Base-by-base conservation (phyloP, 2,888 invertebrate species). In the Chymomyza amoena region DNA sequence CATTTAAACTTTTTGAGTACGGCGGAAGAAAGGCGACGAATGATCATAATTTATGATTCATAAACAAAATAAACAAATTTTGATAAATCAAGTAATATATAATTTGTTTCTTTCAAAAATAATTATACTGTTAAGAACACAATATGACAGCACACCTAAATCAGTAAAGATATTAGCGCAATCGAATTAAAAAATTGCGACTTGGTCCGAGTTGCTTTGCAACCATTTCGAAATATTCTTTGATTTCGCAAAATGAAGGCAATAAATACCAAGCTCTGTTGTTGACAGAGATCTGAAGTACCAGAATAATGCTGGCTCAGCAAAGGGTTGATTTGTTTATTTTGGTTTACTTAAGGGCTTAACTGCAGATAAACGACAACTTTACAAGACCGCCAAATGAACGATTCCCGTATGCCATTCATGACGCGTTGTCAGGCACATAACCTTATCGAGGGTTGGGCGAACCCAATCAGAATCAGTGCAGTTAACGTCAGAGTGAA, bases 341-440 rank as follows among this genome's bases (percentile, higher is more conserved):
- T 80, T 88, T 80, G 82, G 81, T 74, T 88, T 80, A 73, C 76
- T 76, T 71, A 68, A 77, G 76, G 87, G 76, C 77, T 89, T 85
- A 80, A 77, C 73, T 76, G 74, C 69, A 77, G 77, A 87, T 89
- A 84, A 89, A 78, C 81, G 71, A 67, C 65, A 80, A 79, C 78
- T 88, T 84, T 75, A 80, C 78, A 75, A 79, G 80, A 80, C 85
- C 80, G 69, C 75, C 71, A 71, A 70, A 70, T 60, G 56, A 36
- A 69, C 54, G 57, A 69, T 25, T 60, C 57, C 51, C 66, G 51
- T 56, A 56, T 51, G 3, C 4, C 56, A 36, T n/a, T 60, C 32
- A 32, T 36, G 16, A 61, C 45, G 25, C 45, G 51, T 16, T 15
- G 51, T 18, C 18, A 67, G 65, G 75, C 36, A 66, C 69, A 80